Percentiles rank a stretch among this genome's conserved stretches.
phyloP scores from a whole-genome alignment of 2,888 invertebrate species.

The Erpobdella octoculata region DNA sequence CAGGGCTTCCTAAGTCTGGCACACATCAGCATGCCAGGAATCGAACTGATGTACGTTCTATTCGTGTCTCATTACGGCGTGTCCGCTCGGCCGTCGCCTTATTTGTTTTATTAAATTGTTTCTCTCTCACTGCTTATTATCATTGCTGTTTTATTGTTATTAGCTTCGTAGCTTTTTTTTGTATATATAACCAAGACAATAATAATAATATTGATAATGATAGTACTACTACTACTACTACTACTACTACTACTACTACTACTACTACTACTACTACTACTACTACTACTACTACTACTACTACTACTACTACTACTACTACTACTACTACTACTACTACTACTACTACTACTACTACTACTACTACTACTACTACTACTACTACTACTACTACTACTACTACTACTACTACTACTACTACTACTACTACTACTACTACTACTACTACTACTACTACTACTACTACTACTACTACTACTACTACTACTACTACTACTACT shows the following conservation, averaged over 20 bases:
- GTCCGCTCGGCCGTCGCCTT: too few relatives aligned
- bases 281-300: constrained; percentile 16
- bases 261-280: constrained; percentile 13
- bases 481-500: neutral
- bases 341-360: constrained; percentile 2
- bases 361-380: constrained; percentile 20
- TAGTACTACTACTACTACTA: too few relatives aligned
- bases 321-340: constrained; percentile 23
- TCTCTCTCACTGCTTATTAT: too few relatives aligned
- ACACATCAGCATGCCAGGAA: too few relatives aligned
- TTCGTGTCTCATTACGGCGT: too few relatives aligned
- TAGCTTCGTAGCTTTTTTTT: too few relatives aligned
- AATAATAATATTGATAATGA: too few relatives aligned
- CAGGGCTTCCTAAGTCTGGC: too few relatives aligned
- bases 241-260: constrained; percentile 20
- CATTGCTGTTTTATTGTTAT: too few relatives aligned
- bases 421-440: constrained; percentile 29
- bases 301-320: constrained; percentile 17
- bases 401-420: constrained; percentile 29
- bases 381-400: constrained; percentile 24
- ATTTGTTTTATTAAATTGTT: too few relatives aligned
- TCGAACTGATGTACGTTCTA: too few relatives aligned
- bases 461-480: constrained; percentile 29
- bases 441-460: constrained; percentile 29
- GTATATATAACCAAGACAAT: too few relatives aligned